These are phyloP conservation scores for Syngnathus acus DNA, from an alignment of 2,797 vertebrate species.

Conservation along the genomic window DNA sequence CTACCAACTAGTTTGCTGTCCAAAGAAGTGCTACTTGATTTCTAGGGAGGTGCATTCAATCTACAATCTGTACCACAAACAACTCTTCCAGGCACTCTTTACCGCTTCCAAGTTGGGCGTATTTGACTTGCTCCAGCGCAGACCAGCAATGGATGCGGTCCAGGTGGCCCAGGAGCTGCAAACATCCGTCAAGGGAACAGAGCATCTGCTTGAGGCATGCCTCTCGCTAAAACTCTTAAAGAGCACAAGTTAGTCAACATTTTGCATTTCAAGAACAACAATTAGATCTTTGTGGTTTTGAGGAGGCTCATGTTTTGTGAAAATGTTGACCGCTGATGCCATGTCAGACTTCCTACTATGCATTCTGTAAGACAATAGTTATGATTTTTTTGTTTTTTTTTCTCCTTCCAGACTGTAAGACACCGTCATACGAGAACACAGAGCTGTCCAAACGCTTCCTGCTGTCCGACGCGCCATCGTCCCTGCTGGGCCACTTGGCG, in stretches of 20 bases:
- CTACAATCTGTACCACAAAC: background rate
- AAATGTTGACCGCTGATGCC: no score
- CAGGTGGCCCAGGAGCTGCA: constrained; percentile 67
- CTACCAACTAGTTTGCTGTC: no score
- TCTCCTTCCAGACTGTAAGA: constrained; percentile 59
- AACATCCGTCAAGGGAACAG: constrained; percentile 66
- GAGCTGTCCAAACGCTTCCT: constrained; percentile 65
- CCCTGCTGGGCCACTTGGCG: constrained; percentile 73
- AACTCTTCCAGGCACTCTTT: constrained; percentile 74
- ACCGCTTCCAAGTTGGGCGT: constrained; percentile 78
- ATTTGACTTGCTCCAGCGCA: constrained; percentile 77
- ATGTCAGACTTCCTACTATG: no score
- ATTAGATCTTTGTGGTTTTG: background rate
- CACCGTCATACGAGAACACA: constrained; percentile 73
- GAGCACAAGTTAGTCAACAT: constrained; percentile 23
- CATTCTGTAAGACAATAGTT: no score
- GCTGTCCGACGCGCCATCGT: constrained; percentile 64
- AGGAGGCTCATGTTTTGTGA: no score
- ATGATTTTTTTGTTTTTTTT: background rate
- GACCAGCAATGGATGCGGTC: constrained; percentile 49
- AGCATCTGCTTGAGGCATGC: constrained; percentile 79
- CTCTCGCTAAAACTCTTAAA: constrained; percentile 76
- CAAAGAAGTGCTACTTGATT: no score
- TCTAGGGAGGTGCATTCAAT: no score
- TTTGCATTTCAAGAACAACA: background rate